Percentiles rank a stretch among this genome's conserved stretches.
These are phyloP conservation scores for Protonibea diacanthus DNA, from an alignment of 2,797 vertebrate genomes.

Conservation along the genomic window DNA sequence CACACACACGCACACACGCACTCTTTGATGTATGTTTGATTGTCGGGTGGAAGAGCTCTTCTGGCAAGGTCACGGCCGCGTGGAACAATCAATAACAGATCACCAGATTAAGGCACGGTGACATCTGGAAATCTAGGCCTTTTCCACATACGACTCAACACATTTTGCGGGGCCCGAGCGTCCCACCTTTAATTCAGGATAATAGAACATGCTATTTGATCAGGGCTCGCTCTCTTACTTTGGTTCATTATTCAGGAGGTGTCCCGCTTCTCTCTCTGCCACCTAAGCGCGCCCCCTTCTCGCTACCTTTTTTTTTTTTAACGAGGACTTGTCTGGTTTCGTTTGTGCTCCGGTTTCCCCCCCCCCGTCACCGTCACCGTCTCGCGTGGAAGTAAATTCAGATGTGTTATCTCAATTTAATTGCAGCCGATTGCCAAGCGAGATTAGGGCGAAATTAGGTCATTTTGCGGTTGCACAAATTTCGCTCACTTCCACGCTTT, in stretches of 20 bases:
- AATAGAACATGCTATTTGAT: constrained; percentile 82
- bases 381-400: constrained; percentile 71
- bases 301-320: constrained; percentile 54
- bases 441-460: constrained; percentile 82
- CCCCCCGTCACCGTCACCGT: constrained; percentile 12
- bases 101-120: constrained; percentile 80
- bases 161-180: constrained; percentile 42
- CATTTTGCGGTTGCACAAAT: constrained; percentile 78
- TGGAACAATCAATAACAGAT: constrained; percentile 85
- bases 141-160: constrained; percentile 58
- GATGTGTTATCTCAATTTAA: constrained; percentile 78
- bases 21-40: constrained; percentile 83
- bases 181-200: constrained; percentile 64
- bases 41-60: constrained; percentile 81
- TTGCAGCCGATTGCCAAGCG: constrained; percentile 78
- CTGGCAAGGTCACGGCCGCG: constrained; percentile 81
- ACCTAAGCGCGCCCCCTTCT: constrained; percentile 61
- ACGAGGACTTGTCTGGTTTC: constrained; percentile 69
- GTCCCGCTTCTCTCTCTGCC: constrained; percentile 61
- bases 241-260: constrained; percentile 76
- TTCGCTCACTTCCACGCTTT: constrained; percentile 77
- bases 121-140: constrained; percentile 75
- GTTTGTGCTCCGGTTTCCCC: constrained; percentile 38
- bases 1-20: constrained; percentile 39
- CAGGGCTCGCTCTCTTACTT: constrained; percentile 53